Percentiles rank a stretch among this genome's conserved stretches.
phyloP scores from a whole-genome alignment of 2,888 invertebrate genomes.

The Mesorhabditis sp. region DNA sequence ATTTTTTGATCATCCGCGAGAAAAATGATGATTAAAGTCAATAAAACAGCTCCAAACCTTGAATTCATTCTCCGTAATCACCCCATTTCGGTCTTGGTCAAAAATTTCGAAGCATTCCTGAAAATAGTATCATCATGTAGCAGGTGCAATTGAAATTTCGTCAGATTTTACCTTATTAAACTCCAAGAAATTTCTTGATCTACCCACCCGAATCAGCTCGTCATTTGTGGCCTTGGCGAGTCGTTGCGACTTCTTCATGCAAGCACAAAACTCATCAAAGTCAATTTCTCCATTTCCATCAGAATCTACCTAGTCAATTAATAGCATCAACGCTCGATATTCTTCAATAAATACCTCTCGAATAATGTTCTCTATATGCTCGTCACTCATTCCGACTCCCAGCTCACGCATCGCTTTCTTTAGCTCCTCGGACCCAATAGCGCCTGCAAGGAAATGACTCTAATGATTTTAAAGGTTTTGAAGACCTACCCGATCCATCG shows the following conservation, averaged over 20 bases:
- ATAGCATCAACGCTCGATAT: background rate
- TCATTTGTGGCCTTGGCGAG: constrained; percentile 52
- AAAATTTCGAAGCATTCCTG: constrained; percentile 55
- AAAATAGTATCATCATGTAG: constrained; percentile 17
- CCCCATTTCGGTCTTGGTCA: constrained; percentile 51
- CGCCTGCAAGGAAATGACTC: background rate
- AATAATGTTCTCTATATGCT: constrained; percentile 55
- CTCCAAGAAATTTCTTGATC: background rate
- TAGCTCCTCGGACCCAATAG: constrained; percentile 53
- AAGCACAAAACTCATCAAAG: constrained; percentile 58
- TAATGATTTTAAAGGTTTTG: background rate
- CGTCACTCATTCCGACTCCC: constrained; percentile 50
- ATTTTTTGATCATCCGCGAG: no score
- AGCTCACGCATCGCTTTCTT: constrained; percentile 57
- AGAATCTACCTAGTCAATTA: constrained; percentile 47
- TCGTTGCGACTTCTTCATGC: constrained; percentile 57
- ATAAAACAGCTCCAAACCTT: constrained; percentile 31
- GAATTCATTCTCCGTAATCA: constrained; percentile 56
- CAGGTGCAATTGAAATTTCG: background rate
- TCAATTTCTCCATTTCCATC: constrained; percentile 58
- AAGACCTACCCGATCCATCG: constrained; percentile 54
- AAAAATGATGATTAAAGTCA: no score
- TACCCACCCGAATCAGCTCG: constrained; percentile 39
- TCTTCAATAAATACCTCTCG: constrained; percentile 39
- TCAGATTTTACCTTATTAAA: no score